phyloP scores from a whole-genome alignment of 2,888 invertebrate species.

The Lottia gigantea region DNA sequence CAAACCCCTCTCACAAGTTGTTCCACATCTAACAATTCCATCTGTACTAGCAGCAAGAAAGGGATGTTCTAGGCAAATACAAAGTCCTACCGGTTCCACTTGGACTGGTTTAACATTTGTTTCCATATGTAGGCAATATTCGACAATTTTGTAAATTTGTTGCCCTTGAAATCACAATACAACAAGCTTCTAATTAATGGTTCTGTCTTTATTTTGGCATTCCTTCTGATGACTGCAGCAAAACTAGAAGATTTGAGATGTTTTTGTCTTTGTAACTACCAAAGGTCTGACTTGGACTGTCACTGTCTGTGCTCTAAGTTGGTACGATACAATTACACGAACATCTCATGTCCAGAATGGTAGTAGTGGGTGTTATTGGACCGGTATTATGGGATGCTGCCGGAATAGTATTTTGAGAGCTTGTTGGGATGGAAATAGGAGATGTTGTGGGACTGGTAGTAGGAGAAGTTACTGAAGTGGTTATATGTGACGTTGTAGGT shows the following conservation, averaged over 20 bases:
- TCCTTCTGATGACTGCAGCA: conserved; percentile 20
- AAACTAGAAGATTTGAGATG: conserved; percentile 24
- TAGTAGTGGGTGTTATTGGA: no score
- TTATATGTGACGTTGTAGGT: no score
- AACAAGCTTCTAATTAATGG: not conserved
- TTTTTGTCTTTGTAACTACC: conserved; percentile 21
- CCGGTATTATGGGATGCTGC: no score
- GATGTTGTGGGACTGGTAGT: no score
- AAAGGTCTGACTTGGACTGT: conserved; percentile 11
- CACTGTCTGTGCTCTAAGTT: no score
- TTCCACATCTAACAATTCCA: not conserved
- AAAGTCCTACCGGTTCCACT: not conserved
- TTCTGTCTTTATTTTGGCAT: not conserved
- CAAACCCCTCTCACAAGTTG: not conserved
- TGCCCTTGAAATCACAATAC: not conserved
- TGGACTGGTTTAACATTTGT: no score
- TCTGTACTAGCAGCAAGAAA: conserved; percentile 14
- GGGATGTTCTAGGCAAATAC: not conserved
- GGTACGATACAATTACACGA: no score
- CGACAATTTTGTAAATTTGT: not conserved
- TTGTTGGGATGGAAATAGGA: no score
- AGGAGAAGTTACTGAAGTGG: no score
- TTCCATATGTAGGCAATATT: not conserved
- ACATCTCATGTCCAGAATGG: no score
- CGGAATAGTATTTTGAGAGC: no score